Evolutionary conservation across 2,888 invertebrate genomes (phyloP), one percentile per base, ranked within the genome.

Genomic region (Orthosia cruda): DNA sequence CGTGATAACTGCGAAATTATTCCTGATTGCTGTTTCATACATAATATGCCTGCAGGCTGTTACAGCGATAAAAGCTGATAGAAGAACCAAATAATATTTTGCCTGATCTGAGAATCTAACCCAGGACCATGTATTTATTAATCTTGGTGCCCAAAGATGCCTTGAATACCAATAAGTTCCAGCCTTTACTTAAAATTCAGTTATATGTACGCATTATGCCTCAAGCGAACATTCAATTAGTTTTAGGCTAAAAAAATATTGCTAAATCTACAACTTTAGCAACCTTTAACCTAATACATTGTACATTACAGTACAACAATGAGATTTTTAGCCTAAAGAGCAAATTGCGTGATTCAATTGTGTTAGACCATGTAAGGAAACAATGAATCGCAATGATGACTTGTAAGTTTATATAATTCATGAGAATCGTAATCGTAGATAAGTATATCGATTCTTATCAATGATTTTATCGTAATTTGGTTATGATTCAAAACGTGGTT

Each of bases 341-440:
- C 78, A 78, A 65, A 79, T 86, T 77, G 85, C 85, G 82, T 85
- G 82, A 77, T 82, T 75, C 79, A 73, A 84, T 81, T 84, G 74
- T 79, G 65, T 79, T 72, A 74, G 58, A 49, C 70, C 52, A 58
- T 50, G 71, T 47, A 68, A 84, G 84, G 84, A 80, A 80, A 71
- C 84, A 71, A 80, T 65, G 50, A 66, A 71, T 13, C 13, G 55
- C 62, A 65, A 84, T 65, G 68, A 81, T 81, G 81, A 81, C 70
- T 81, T 57, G 67, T 80, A 57, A 58, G n/a, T 71, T 74, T 61
- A 58, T 61, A 58, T 67, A 67, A 77, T 67, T 83, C 74, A 71
- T 47, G 58, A 26, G 70, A 62, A 65, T 74, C 15, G 45, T 62
- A 54, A 72, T 80, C 67, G 50, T 64, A 70, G 12, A 54, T 40